Evolutionary conservation across 23 tunicate genomes (phyloP).

Genomic region (Halocynthia roretzi): DNA sequence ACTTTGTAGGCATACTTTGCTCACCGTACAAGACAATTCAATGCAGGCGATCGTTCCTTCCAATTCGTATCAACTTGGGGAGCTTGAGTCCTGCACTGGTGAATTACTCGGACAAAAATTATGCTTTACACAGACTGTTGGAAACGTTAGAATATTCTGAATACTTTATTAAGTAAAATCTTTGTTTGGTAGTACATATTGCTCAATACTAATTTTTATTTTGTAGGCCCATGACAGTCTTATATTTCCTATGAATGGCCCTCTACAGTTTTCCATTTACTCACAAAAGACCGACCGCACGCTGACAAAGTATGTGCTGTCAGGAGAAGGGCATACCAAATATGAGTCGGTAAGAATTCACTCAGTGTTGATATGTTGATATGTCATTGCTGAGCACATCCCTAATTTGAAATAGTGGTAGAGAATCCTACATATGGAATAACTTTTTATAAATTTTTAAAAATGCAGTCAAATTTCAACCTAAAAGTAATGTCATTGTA

Average conservation of each 20-base stretch:
- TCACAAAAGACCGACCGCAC: constrained; percentile 49
- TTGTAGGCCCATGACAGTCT: background rate
- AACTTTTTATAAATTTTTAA: no score
- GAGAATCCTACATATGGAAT: no score
- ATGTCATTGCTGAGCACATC: no score
- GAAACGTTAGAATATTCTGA: background rate
- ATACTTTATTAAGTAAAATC: background rate
- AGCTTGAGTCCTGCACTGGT: constrained; percentile 20
- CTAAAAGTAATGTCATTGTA: no score
- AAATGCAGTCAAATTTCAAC: no score
- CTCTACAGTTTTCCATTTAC: constrained; percentile 24
- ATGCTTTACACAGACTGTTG: constrained; percentile 26
- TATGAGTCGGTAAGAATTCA: constrained; percentile 9
- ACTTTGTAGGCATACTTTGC: no score
- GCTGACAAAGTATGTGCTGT: constrained; percentile 9
- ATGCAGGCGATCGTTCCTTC: no score
- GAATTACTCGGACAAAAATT: constrained; percentile 62
- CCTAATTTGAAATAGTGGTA: no score
- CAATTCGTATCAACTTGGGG: no score
- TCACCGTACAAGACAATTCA: no score
- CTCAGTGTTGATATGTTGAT: background rate
- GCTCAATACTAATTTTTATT: background rate
- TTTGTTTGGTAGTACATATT: background rate
- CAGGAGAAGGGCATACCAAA: background rate
- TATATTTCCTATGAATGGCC: constrained; percentile 42